Conservation (phyloP, 2,888 invertebrate species). For the Capitulum mitella region DNA sequence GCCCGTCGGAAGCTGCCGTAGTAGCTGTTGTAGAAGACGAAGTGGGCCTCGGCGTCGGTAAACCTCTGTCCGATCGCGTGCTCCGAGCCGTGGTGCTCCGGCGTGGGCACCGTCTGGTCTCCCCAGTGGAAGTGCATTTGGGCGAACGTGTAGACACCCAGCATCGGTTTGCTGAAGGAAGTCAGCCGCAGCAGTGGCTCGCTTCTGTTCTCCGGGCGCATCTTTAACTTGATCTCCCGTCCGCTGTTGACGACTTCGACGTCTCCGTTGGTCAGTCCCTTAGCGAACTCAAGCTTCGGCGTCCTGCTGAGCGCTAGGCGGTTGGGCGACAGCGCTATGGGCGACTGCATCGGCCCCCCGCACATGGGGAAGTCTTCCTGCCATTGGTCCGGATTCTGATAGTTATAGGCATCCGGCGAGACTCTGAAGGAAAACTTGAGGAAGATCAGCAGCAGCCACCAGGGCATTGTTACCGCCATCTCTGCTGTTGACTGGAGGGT, state of each 20-base stretch:
- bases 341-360: background rate
- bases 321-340: background rate
- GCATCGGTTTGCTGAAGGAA: background rate
- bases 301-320: background rate
- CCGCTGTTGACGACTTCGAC: background rate
- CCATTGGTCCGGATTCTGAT: background rate
- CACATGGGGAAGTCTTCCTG: background rate
- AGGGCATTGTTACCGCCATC: background rate
- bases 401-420: background rate
- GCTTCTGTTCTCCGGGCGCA: background rate
- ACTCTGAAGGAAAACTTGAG: background rate
- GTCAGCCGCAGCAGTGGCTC: background rate
- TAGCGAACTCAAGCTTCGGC: background rate
- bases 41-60: conserved; percentile 8
- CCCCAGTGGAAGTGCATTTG: conserved; percentile 23
- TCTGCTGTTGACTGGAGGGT: no score
- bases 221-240: background rate
- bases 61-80: background rate
- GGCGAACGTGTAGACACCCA: background rate
- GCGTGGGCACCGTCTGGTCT: no score
- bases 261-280: background rate
- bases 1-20: background rate
- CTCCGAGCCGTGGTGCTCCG: background rate
- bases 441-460: conserved; percentile 14
- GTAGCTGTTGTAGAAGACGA: conserved; percentile 1